Base-by-base conservation (phyloP, 2,113 vertebrate genomes). In the Prionailurus viverrinus region DNA sequence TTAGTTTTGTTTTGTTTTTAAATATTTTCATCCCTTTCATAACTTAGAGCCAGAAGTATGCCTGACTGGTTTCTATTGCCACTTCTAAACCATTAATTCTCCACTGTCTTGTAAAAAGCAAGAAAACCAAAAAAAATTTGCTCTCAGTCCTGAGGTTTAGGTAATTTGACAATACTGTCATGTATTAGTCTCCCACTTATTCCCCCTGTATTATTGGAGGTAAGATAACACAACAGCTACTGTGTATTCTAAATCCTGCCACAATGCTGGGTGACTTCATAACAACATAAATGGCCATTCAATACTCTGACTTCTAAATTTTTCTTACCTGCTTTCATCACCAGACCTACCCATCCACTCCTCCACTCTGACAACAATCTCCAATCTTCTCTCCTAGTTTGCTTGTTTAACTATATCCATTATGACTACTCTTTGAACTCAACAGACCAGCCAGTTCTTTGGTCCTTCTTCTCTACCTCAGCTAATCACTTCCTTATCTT, bases 1-100 rank as follows among this genome's bases (percentile, higher is more conserved):
- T 74, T 83, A n/a, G 27, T 65, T 89, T 88, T 10, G 63, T 41
- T 91, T 82, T 51, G 76, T 80, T 95, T 95, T 69, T 78, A 84
- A 90, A 55, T 83, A 83, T 78, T 95, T 78, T 61, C 51, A 93
- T 48, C 61, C 19, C 68, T 83, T 68, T 89, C 33, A 61, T n/a
- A 84, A 39, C 79, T 78, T 61, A 78, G 66, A 39, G 31, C 33
- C 58, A 96, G 66, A 81, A 29, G 31, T 69, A 13, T 53, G n/a
- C 58, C 23, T 68, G 4, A 25, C 21, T 88, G 76, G 61, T 69
- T 83, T 88, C 76, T 95, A 10, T 48, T 78, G 48, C 39, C 36
- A 55, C 23, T 86, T 66, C 55, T 81, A 41, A 31, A 55, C 13
- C 18, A 68, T 74, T 86, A 55, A 74, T 94, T 65, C 36, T 39